Percentiles rank a stretch among this genome's conserved stretches.
Conservation (phyloP, 1,140 invertebrate genomes). For the Tetraneura akinire region DNA sequence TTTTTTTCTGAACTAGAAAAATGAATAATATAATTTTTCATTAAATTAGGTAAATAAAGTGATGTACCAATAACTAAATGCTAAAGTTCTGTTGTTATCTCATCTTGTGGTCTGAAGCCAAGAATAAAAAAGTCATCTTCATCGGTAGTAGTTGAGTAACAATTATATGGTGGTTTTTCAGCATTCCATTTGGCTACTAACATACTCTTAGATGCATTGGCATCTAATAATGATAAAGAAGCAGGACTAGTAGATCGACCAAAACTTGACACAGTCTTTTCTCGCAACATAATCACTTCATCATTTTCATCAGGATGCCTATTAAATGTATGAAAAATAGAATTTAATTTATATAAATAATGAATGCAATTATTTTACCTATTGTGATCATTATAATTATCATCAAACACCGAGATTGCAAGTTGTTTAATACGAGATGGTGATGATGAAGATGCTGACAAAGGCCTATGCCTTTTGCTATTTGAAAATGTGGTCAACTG, state of each 20-base stretch:
- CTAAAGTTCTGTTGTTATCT: slow-evolving; percentile 77
- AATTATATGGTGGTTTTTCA: slow-evolving; percentile 63
- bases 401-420: slow-evolving; percentile 59
- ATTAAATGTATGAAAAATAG: neutral
- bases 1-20: neutral
- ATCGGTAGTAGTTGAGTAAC: slow-evolving; percentile 58
- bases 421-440: slow-evolving; percentile 58
- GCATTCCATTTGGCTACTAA: slow-evolving; percentile 66
- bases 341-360: slow-evolving; percentile 11
- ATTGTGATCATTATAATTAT: slow-evolving; percentile 57
- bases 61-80: slow-evolving; percentile 51
- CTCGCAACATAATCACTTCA: slow-evolving; percentile 44
- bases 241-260: slow-evolving; percentile 49
- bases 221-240: slow-evolving; percentile 36
- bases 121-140: slow-evolving; percentile 71
- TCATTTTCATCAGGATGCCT: slow-evolving; percentile 44
- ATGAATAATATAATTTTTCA: neutral
- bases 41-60: slow-evolving; percentile 20
- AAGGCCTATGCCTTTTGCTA: slow-evolving; percentile 41
- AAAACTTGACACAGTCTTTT: slow-evolving; percentile 42
- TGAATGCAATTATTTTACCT: slow-evolving; percentile 8
- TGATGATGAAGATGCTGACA: slow-evolving; percentile 51
- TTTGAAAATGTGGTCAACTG: slow-evolving; percentile 54
- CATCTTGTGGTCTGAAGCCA: slow-evolving; percentile 74
- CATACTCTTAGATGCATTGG: slow-evolving; percentile 49